Base-by-base conservation (phyloP, 2,888 invertebrate species). In the Amiota minor region DNA sequence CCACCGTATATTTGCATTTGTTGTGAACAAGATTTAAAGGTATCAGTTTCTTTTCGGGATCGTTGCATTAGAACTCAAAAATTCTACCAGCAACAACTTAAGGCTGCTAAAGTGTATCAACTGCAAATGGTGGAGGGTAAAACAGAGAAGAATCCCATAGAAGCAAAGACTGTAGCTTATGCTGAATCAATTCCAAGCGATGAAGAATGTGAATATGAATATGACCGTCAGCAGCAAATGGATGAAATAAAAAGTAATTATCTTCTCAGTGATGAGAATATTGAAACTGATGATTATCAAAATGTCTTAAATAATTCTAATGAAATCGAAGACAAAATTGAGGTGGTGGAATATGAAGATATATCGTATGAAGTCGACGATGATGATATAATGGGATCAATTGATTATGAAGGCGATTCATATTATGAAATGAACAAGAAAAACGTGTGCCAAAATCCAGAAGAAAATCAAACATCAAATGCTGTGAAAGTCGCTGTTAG, bases 31-130 rank as follows among this genome's bases (percentile, higher is more conserved):
- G 76, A 80, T 0, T 45, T 83, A 14, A 73, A 77, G 1, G 77
- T 79, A 18, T 85, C 83, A 0, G 75, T 85, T 8, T 47, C 68
- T 1, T 84, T 83, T 70, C 76, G 83, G 1, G 83, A 83, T 46
- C 77, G 80, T 12, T 67, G 83, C 6, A 86, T 83, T 14, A 71
- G 53, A 8, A 86, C 83, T 1, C 83, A 83, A 47, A 72, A 84
- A 64, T 1, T 76, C 3, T 76, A 86, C 0, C 72, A 78, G 0
- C 76, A 16, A 14, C 72, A 70, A 9, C 20, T 65, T 50, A 20
- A 20, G 1, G 20, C 11, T 2, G 49, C 23, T 46, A 12, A 35
- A 68, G 0, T 73, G 12, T 11, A 45, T 12, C 45, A n/a, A 46
- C n/a, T 14, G 53, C 14, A 53, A 16, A 53, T 2, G 53, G 16